These are phyloP conservation scores for Pollenia amentaria DNA, from an alignment of 2,888 invertebrate species.

Conservation along the genomic window DNA sequence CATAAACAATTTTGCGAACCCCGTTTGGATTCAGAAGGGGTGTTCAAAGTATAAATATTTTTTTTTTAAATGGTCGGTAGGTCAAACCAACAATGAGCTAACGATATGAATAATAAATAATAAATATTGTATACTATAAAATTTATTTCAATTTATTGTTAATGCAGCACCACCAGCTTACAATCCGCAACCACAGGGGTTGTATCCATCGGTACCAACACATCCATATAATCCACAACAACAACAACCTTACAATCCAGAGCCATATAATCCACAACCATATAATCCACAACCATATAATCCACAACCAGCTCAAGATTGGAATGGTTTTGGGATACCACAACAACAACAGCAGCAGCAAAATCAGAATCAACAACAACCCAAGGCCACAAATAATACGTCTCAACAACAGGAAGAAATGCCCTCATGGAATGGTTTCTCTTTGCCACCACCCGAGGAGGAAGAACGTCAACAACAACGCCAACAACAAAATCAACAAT, in stretches of 20 bases:
- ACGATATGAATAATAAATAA: too few relatives aligned
- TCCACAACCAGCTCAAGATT: constrained; percentile 74
- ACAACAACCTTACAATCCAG: constrained; percentile 52
- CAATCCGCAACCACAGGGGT: constrained; percentile 66
- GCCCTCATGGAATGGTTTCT: constrained; percentile 82
- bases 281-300: constrained; percentile 61
- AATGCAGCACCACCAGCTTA: constrained; percentile 77
- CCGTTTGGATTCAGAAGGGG: too few relatives aligned
- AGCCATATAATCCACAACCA: constrained; percentile 58
- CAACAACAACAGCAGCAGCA: constrained; percentile 59
- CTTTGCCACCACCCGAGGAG: constrained; percentile 80
- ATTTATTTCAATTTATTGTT: constrained; percentile 52
- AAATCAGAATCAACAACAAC: constrained; percentile 55
- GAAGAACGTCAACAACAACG: constrained; percentile 67
- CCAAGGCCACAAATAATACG: constrained; percentile 57
- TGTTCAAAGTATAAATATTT: too few relatives aligned
- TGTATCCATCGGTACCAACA: constrained; percentile 69
- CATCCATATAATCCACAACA: constrained; percentile 69
- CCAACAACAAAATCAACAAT: constrained; percentile 68
- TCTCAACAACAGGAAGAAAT: constrained; percentile 71
- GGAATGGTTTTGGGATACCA: constrained; percentile 62
- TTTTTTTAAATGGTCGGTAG: too few relatives aligned
- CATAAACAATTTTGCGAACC: too few relatives aligned
- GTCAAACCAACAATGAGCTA: too few relatives aligned
- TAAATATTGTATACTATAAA: constrained; percentile 1